Evolutionary conservation across 2,888 invertebrate species (phyloP).

Genomic region (Sturmia bella): DNA sequence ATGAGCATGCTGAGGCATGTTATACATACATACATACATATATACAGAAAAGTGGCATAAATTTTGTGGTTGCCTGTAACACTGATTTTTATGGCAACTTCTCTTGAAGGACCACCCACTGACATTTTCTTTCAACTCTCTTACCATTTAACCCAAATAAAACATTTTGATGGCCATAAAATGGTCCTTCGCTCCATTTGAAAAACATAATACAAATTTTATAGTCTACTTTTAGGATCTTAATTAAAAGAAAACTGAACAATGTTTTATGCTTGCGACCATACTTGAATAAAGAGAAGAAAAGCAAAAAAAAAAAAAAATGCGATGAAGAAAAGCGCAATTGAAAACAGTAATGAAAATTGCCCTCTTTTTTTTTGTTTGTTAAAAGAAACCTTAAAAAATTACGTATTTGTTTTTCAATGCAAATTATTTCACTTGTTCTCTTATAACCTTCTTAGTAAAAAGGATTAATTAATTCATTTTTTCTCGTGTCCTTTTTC

Average conservation of each 20-base stretch:
- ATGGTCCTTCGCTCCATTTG: too few species aligned
- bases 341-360: background rate
- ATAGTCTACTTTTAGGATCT: background rate
- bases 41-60: too few species aligned
- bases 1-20: too few species aligned
- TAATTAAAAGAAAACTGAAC: constrained; percentile 4
- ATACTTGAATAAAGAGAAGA: background rate
- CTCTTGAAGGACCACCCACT: too few species aligned
- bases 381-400: background rate
- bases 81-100: too few species aligned
- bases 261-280: constrained; percentile 14
- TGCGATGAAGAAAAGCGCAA: background rate
- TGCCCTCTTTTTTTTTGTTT: too few species aligned
- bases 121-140: too few species aligned
- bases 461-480: constrained; percentile 16
- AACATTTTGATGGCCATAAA: too few species aligned
- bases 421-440: constrained; percentile 8
- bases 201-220: background rate
- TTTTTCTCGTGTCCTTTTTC: background rate
- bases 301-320: constrained; percentile 1
- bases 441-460: background rate
- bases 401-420: background rate
- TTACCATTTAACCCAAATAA: too few species aligned
- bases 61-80: too few species aligned
- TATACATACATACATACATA: too few species aligned